Evolutionary conservation across 2,888 invertebrate species (phyloP).

Genomic region (Acronicta psi): DNA sequence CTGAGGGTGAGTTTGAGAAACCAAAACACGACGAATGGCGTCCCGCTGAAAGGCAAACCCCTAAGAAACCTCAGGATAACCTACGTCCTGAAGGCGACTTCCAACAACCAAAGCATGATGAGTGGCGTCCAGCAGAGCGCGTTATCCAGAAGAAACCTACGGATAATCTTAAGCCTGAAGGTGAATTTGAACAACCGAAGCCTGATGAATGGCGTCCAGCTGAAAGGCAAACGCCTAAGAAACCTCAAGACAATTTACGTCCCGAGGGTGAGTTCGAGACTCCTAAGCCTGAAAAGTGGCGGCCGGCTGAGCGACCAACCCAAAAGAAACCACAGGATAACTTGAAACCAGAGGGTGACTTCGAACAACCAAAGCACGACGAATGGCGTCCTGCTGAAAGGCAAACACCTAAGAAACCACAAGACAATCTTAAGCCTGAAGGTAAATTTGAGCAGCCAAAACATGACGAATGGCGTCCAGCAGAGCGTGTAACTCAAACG

Average conservation of each 20-base stretch:
- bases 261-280: conserved; percentile 88
- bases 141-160: conserved; percentile 72
- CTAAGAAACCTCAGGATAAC: conserved; percentile 74
- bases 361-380: conserved; percentile 54
- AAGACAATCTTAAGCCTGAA: conserved; percentile 77
- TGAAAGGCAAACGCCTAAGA: conserved; percentile 38
- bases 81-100: conserved; percentile 89
- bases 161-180: conserved; percentile 86
- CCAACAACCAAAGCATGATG: conserved; percentile 70
- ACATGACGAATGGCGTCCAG: background rate
- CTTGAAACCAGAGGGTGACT: conserved; percentile 88
- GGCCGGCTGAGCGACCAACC: conserved; percentile 76
- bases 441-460: conserved; percentile 83
- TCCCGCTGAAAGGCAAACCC: conserved; percentile 69
- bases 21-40: conserved; percentile 75
- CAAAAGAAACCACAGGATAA: conserved; percentile 76
- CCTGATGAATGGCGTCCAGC: conserved; percentile 70
- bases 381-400: conserved; percentile 34
- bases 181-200: conserved; percentile 83
- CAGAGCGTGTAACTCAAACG: conserved; percentile 70
- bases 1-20: conserved; percentile 80
- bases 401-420: conserved; percentile 63
- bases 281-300: conserved; percentile 69
- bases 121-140: conserved; percentile 85
- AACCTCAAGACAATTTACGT: conserved; percentile 81